Base-by-base conservation (phyloP, 2,113 vertebrate genomes). In the Lynx canadensis region DNA sequence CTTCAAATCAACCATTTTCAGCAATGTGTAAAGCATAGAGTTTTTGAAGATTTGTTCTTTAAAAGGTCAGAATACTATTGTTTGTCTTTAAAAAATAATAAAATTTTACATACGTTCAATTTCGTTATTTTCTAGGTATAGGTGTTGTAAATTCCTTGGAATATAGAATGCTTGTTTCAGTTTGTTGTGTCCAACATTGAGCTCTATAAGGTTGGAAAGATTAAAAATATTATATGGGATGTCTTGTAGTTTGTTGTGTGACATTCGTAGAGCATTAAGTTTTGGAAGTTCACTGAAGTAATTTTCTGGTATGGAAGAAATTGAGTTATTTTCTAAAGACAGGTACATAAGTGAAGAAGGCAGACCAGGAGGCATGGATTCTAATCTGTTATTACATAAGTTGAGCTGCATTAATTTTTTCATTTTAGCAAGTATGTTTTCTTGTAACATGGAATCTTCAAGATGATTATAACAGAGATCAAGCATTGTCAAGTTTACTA, bases 161-260 rank as follows among this genome's bases (percentile, higher is more conserved):
- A 99, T 98, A 33, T 99, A 99, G 95, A 99, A 99, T 29, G 98
- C 69, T 97, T 99, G 96, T 89, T 99, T 98, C 94, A 99, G 9
- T 98, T 99, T 99, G 98, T 99, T 99, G 69, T 99, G 99, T 76
- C 99, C 99, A 84, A 99, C 96, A 33, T 99, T 99, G 84, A 99
- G 99, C 96, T 99, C 99, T 94, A 99, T 73, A 82, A 99, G 98
- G 45, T 97, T 99, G 69, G 99, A 98, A 66, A 99, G 94, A 81
- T 99, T 99, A 97, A 99, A 99, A 88, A 97, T 98, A 52, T 98
- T 98, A n/a, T 31, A 65, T 88, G 99, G 84, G 76, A 99, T 94
- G 9, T 98, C 96, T 97, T 98, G 98, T 48, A 99, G 98, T 92
- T 98, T 99, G 90, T 99, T 99, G 97, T 98, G 93, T 63, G 99